phyloP scores from a whole-genome alignment of 2,113 vertebrate species.

The Mastomys coucha region DNA sequence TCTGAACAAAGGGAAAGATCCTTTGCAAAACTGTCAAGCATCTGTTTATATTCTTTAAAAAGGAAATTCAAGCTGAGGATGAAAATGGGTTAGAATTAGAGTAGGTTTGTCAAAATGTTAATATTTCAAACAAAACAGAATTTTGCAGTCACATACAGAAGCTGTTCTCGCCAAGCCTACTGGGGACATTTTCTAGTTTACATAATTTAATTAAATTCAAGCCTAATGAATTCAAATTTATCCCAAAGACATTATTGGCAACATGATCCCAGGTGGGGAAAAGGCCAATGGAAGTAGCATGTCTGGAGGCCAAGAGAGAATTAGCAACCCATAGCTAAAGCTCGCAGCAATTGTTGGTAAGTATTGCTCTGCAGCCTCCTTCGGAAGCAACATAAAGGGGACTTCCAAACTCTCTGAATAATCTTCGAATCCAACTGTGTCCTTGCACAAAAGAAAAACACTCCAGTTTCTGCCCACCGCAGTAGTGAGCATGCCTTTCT shows the following conservation, averaged over 20 bases:
- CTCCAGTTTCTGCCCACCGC: background rate
- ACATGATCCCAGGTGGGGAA: slow-evolving; percentile 81
- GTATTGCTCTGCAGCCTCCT: background rate
- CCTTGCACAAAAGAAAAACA: background rate
- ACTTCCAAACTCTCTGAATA: background rate
- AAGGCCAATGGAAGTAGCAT: slow-evolving; percentile 76
- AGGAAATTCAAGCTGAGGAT: slow-evolving; percentile 54
- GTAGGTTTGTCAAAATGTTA: slow-evolving; percentile 86
- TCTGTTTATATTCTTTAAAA: background rate
- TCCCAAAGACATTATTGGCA: slow-evolving; percentile 85
- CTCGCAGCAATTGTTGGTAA: slow-evolving; percentile 76
- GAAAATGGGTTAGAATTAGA: slow-evolving; percentile 75
- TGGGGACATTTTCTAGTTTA: slow-evolving; percentile 85
- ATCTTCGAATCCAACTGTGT: background rate
- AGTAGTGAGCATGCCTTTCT: background rate
- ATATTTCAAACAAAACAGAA: slow-evolving; percentile 86
- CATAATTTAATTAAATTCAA: slow-evolving; percentile 89
- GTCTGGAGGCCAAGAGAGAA: slow-evolving; percentile 75
- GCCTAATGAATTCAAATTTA: slow-evolving; percentile 84
- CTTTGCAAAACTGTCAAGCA: slow-evolving; percentile 3
- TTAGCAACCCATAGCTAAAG: slow-evolving; percentile 79
- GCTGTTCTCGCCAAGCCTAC: slow-evolving; percentile 75
- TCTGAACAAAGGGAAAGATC: background rate
- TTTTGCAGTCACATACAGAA: slow-evolving; percentile 78
- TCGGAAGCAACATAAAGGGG: slow-evolving; percentile 42